Conservation (phyloP, 2,797 vertebrate genomes). For the Gallinago solitaria region DNA sequence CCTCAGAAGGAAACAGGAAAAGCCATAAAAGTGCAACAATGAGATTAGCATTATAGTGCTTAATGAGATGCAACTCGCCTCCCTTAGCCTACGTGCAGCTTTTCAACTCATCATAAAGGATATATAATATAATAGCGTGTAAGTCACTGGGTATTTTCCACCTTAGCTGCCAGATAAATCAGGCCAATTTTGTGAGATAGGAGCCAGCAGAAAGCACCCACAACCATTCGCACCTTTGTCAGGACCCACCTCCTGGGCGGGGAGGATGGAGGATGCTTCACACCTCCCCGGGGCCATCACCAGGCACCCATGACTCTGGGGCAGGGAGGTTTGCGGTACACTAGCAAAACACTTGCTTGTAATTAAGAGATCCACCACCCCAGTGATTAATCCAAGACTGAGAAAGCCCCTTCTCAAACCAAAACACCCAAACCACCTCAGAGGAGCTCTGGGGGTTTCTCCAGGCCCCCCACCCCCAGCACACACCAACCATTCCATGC, state of each 20-base stretch:
- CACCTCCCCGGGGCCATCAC: neutral
- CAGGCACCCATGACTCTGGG: neutral
- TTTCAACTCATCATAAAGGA: neutral
- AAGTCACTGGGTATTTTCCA: neutral
- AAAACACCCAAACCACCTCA: neutral
- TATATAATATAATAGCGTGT: neutral
- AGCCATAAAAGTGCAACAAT: slow-evolving; percentile 23
- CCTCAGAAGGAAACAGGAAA: slow-evolving; percentile 14
- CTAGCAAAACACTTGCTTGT: neutral
- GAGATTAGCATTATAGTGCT: neutral
- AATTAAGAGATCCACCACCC: neutral
- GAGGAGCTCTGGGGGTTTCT: neutral
- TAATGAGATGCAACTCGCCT: neutral
- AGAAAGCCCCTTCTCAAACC: neutral
- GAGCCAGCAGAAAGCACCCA: neutral
- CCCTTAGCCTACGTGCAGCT: slow-evolving; percentile 29
- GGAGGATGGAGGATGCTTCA: neutral
- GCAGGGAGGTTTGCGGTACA: neutral
- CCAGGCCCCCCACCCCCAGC: neutral
- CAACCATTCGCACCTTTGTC: neutral
- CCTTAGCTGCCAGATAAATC: slow-evolving; percentile 3
- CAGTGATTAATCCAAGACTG: fast-evolving
- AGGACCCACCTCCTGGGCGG: neutral
- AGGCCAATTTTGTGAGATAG: neutral
- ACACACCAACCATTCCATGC: fast-evolving